Evolutionary conservation across 2,797 vertebrate genomes (phyloP).

Genomic region (Sebastes taczanowskii): DNA sequence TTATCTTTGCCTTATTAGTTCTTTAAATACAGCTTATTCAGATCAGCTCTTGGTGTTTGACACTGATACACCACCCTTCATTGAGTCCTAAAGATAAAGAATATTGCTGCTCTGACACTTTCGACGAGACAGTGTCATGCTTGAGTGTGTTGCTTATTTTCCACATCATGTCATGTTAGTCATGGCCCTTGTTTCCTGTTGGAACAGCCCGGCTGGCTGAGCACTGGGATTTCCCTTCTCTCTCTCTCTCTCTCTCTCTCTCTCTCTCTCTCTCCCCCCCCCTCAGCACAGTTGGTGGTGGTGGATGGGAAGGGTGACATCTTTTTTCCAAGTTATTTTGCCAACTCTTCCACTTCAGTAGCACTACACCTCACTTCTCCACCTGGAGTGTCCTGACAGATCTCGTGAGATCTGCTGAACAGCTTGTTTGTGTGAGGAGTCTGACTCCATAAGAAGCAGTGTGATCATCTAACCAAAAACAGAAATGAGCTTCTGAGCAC

Average conservation of each 20-base stretch:
- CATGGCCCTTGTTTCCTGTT: constrained; percentile 62
- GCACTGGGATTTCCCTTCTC: neutral
- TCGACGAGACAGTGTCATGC: constrained; percentile 14
- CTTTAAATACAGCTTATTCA: neutral
- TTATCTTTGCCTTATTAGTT: neutral
- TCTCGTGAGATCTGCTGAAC: constrained; percentile 8
- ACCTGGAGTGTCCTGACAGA: neutral
- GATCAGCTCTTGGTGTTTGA: neutral
- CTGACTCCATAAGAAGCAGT: neutral
- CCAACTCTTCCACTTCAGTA: constrained; percentile 40
- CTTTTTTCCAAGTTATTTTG: constrained; percentile 41
- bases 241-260: neutral
- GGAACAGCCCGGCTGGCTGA: constrained; percentile 24
- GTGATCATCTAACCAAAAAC: constrained; percentile 32
- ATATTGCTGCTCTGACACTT: neutral
- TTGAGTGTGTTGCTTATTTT: constrained; percentile 54
- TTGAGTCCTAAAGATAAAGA: neutral
- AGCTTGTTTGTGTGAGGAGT: constrained; percentile 2
- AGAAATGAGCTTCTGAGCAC: constrained; percentile 17
- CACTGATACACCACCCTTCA: neutral
- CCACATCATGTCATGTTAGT: constrained; percentile 66
- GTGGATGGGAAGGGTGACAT: constrained; percentile 47
- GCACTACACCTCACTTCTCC: constrained; percentile 5
- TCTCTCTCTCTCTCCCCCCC: too few species aligned
- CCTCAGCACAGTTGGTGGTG: constrained; percentile 18